Evolutionary conservation across 2,888 invertebrate genomes (phyloP), one percentile per base, ranked within the genome.

Genomic region (Drosophila kambysellisi): DNA sequence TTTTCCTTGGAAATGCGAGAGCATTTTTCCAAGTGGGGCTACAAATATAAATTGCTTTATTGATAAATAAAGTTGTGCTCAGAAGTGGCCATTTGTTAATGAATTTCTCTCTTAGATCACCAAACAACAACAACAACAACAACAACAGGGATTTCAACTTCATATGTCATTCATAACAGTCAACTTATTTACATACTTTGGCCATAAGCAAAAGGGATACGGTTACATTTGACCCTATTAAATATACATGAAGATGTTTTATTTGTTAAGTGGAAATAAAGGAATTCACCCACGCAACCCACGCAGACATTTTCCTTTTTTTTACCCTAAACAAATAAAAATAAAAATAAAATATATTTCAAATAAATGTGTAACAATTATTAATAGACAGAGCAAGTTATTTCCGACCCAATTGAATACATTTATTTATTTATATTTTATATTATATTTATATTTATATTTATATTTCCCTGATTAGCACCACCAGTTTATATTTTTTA

Each of bases 201-300:
- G 62, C 9, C 52, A 25, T 20, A 50, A 43, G 25, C 50, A 50
- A 12, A 41, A 12, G 7, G 41, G 25, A 25, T 25, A 25, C 25
- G 25, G 25, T 25, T 25, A 62, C 56, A 61, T 69, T 68, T 64
- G 60, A 39, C 43, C 46, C 58, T 51, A 59, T 64, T 11, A 65
- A 65, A 59, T 54, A 69, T 63, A 58, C 50, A 74, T 70, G 51
- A 17, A 64, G 17, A 53, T 64, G 41, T 74, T 48, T 57, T 48
- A 48, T 69, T 43, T 61, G 43, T 51, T 69, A 29, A 41, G 20
- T 51, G 25, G 32, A 29, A 46, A 43, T 58, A 35, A 8, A 37
- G 53, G 62, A 30, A 54, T 15, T 32, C 25, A 43, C 29, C 25
- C 30, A 33, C 41, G 30, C 53, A 33, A 43, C 29, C 25, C 30